Evolutionary conservation across 2,797 vertebrate species (phyloP).

Genomic region (Tympanoctomys barrerae): DNA sequence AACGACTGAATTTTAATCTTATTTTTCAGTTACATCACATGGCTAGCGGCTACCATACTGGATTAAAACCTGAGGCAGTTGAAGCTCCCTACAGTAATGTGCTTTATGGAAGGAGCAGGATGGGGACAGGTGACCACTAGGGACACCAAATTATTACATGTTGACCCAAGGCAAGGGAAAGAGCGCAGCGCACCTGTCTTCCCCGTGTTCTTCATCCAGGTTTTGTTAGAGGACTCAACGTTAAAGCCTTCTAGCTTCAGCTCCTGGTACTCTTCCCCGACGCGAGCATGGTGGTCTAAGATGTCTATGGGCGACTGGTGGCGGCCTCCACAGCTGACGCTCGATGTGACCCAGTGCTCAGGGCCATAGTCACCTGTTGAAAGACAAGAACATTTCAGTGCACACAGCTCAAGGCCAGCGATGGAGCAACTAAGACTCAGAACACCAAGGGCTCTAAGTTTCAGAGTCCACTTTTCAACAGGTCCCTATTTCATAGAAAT

Average conservation of each 20-base stretch:
- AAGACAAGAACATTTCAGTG: constrained; percentile 74
- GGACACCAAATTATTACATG: not conserved
- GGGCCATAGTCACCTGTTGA: constrained; percentile 94
- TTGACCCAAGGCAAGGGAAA: not conserved
- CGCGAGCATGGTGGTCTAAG: constrained; percentile 91
- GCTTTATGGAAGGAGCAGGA: not conserved
- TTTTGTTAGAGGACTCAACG: constrained; percentile 96
- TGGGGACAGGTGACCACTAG: not conserved
- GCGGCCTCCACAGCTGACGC: constrained; percentile 92
- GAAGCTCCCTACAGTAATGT: not conserved
- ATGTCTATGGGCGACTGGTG: constrained; percentile 98
- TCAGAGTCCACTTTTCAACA: not conserved
- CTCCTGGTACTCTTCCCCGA: constrained; percentile 95
- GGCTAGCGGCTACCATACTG: not conserved
- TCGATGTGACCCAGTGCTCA: constrained; percentile 94
- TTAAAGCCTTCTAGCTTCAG: constrained; percentile 95
- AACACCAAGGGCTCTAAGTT: not conserved
- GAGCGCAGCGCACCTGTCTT: constrained; percentile 92
- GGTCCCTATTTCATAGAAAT: not conserved
- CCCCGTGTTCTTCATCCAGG: constrained; percentile 99
- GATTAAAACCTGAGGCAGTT: not conserved
- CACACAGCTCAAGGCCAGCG: not conserved
- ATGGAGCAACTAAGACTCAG: not conserved
- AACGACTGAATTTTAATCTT: not conserved
- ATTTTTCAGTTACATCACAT: constrained; percentile 24